A percentile compares a stretch with the other conserved stretches of the same genome.
These are phyloP conservation scores for Peromyscus leucopus DNA, from an alignment of 2,113 vertebrate genomes.

Conservation along the genomic window DNA sequence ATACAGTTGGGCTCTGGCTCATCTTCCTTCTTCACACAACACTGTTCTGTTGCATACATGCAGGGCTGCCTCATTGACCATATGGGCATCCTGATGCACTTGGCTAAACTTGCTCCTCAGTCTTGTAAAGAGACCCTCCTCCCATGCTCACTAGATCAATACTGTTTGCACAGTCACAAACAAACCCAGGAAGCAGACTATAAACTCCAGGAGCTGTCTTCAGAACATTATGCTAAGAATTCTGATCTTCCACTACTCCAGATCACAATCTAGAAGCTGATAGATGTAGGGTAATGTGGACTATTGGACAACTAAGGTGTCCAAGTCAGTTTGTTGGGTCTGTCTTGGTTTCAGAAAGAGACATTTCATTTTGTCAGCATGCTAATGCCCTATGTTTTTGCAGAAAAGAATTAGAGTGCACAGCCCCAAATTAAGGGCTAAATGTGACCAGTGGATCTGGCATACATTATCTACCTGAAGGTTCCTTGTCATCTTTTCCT, in stretches of 20 bases:
- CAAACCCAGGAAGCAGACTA: neutral
- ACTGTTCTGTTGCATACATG: accelerated
- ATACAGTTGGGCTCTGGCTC: neutral
- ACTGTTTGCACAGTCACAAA: neutral
- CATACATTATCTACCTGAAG: too few species aligned
- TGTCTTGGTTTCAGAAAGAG: neutral
- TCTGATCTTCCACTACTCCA: neutral
- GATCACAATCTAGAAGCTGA: neutral
- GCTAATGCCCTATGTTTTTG: neutral
- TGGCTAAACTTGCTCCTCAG: neutral
- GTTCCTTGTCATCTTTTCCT: accelerated
- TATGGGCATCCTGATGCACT: too few species aligned
- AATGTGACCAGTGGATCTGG: neutral
- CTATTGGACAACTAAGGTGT: neutral
- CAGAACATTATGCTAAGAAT: neutral
- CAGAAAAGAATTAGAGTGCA: neutral
- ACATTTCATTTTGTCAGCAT: neutral
- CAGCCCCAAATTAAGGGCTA: too few species aligned
- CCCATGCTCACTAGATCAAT: accelerated
- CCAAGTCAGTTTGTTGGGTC: neutral
- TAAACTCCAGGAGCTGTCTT: neutral
- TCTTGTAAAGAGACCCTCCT: neutral
- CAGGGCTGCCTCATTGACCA: too few species aligned
- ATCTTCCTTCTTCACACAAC: neutral
- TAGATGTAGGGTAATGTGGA: too few species aligned